Percentiles rank a stretch among this genome's conserved stretches.
phyloP scores from a whole-genome alignment of 2,888 invertebrate genomes.

The Caenorhabditis panamensis region DNA sequence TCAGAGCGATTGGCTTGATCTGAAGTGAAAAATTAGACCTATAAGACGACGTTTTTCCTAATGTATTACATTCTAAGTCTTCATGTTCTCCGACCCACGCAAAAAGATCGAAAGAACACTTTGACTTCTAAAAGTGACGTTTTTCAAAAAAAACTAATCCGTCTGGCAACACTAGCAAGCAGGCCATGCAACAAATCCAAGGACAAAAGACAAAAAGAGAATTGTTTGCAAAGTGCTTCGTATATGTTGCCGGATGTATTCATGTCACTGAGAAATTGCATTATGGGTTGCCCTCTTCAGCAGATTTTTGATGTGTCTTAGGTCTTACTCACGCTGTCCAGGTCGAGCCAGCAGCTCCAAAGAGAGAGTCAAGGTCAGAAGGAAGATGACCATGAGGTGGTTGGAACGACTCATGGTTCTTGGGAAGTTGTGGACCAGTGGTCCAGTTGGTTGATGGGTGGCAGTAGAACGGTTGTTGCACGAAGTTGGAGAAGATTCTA shows the following conservation, averaged over 20 bases:
- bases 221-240: slow-evolving; percentile 46
- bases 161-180: background rate
- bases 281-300: slow-evolving; percentile 19
- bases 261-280: slow-evolving; percentile 46
- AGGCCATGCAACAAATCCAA: background rate
- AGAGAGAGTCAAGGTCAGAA: background rate
- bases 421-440: background rate
- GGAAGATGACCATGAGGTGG: background rate
- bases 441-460: background rate
- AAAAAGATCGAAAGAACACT: no score
- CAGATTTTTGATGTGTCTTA: slow-evolving; percentile 20
- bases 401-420: slow-evolving; percentile 16
- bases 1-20: background rate
- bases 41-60: no score
- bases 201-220: slow-evolving; percentile 23
- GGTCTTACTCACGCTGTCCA: slow-evolving; percentile 24
- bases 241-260: slow-evolving; percentile 38
- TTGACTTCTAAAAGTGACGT: background rate
- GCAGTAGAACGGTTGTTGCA: background rate
- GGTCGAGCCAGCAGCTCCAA: background rate
- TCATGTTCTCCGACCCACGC: no score
- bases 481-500: slow-evolving; percentile 34
- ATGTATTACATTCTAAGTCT: no score
- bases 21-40: no score
- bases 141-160: slow-evolving; percentile 1